A percentile compares a stretch with the other conserved stretches of the same genome.
Evolutionary conservation across 1,140 invertebrate species (phyloP).

Genomic region (Drosophila kepulauana): DNA sequence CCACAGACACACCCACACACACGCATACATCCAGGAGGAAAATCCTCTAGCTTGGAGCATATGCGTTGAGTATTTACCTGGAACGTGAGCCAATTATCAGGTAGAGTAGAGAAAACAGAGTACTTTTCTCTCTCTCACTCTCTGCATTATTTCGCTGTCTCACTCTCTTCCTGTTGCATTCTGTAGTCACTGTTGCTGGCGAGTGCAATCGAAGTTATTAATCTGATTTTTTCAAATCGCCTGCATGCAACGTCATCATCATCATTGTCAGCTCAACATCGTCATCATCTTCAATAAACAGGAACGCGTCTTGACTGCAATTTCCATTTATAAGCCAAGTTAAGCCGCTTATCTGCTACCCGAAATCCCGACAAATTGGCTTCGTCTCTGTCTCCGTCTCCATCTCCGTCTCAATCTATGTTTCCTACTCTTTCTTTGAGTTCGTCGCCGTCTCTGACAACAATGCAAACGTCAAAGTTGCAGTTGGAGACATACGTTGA

Average conservation of each 20-base stretch:
- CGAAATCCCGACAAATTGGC: slow-evolving; percentile 77
- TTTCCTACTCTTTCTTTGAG: too few species aligned
- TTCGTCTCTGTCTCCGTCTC: slow-evolving; percentile 33
- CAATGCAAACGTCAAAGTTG: slow-evolving; percentile 76
- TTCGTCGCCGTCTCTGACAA: slow-evolving; percentile 20
- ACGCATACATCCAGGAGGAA: slow-evolving; percentile 20
- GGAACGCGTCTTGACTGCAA: slow-evolving; percentile 72
- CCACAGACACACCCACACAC: slow-evolving; percentile 49
- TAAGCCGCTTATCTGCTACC: slow-evolving; percentile 73
- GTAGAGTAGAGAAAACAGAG: slow-evolving; percentile 38
- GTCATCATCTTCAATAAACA: slow-evolving; percentile 73
- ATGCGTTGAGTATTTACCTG: slow-evolving; percentile 73
- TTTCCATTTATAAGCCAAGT: slow-evolving; percentile 75
- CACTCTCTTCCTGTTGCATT: slow-evolving; percentile 10
- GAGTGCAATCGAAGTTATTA: slow-evolving; percentile 75
- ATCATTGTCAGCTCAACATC: slow-evolving; percentile 48
- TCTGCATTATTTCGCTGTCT: not conserved
- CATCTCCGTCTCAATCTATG: not conserved
- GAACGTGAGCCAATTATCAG: slow-evolving; percentile 77
- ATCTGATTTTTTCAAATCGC: slow-evolving; percentile 74
- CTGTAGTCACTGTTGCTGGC: slow-evolving; percentile 1
- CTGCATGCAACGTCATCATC: slow-evolving; percentile 71
- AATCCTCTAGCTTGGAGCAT: slow-evolving; percentile 38
- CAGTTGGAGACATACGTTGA: slow-evolving; percentile 59
- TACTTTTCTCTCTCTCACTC: slow-evolving; percentile 6